phyloP scores from a whole-genome alignment of 2,113 vertebrate genomes.

The Xenopus laevis region DNA sequence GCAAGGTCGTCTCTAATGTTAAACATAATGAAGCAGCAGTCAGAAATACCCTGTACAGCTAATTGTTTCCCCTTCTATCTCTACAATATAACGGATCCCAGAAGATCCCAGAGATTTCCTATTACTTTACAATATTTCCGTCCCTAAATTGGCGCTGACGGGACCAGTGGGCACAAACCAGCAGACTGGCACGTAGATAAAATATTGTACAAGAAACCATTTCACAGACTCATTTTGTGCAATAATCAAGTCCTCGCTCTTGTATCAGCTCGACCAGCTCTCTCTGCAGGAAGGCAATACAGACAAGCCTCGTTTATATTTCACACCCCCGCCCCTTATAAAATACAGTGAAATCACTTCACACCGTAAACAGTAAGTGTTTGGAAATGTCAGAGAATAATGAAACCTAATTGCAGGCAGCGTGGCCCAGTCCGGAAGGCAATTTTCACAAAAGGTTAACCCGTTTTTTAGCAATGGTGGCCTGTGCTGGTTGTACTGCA shows the following conservation, averaged over 20 bases:
- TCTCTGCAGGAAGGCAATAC: conserved; percentile 27
- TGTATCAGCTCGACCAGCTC: conserved; percentile 14
- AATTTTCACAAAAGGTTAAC: conserved; percentile 38
- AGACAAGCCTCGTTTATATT: conserved; percentile 42
- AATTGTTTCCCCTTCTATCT: neutral
- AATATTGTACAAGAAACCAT: neutral
- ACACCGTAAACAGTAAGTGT: conserved; percentile 27
- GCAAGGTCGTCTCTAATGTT: conserved; percentile 2
- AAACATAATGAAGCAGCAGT: neutral
- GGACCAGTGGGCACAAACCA: neutral
- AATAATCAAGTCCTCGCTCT: conserved; percentile 1
- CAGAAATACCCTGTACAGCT: conserved; percentile 3
- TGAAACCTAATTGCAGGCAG: conserved; percentile 40
- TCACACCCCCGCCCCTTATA: conserved; percentile 31
- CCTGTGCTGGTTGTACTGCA: conserved; percentile 3
- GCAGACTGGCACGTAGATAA: neutral
- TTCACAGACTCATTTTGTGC: conserved; percentile 2
- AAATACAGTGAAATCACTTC: conserved; percentile 36
- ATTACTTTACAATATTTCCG: neutral
- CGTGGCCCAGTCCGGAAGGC: conserved; percentile 25
- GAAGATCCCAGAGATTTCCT: neutral
- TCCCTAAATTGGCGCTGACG: neutral
- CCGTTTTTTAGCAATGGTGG: conserved; percentile 12
- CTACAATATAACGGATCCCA: neutral
- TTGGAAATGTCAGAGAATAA: conserved; percentile 43